Percentiles rank a stretch among this genome's conserved stretches.
Evolutionary conservation across 2,888 invertebrate species (phyloP).

Genomic region (Bombyx huttoni): DNA sequence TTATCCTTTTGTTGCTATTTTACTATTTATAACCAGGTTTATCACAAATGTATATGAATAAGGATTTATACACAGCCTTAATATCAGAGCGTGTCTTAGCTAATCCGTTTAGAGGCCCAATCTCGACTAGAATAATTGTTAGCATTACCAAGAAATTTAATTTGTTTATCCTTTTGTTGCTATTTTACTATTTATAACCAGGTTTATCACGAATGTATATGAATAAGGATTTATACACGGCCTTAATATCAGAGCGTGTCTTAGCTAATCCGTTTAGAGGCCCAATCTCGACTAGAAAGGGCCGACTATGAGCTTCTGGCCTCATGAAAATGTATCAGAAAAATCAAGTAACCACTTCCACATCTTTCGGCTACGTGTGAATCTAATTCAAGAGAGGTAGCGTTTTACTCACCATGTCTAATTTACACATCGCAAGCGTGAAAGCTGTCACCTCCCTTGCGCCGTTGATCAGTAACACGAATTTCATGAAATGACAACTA

Average conservation of each 20-base stretch:
- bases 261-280: conserved; percentile 48
- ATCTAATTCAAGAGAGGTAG: conserved; percentile 16
- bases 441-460: too few species aligned
- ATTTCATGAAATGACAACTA: too few species aligned
- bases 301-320: conserved; percentile 33
- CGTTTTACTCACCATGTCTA: background rate
- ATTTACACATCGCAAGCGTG: too few species aligned
- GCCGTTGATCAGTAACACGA: too few species aligned
- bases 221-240: background rate
- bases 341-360: conserved; percentile 56
- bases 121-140: conserved; percentile 30
- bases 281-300: conserved; percentile 35
- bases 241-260: conserved; percentile 7
- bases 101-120: conserved; percentile 53
- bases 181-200: too few species aligned
- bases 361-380: conserved; percentile 31
- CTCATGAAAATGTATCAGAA: conserved; percentile 72
- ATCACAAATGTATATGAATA: background rate
- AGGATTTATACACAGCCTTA: conserved; percentile 1
- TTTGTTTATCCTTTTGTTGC: too few species aligned
- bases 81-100: conserved; percentile 14
- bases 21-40: too few species aligned
- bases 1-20: too few species aligned
- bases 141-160: too few species aligned
- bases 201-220: background rate